Conservation (phyloP, 2,888 invertebrate species). For the Cacoxenus indagator region DNA sequence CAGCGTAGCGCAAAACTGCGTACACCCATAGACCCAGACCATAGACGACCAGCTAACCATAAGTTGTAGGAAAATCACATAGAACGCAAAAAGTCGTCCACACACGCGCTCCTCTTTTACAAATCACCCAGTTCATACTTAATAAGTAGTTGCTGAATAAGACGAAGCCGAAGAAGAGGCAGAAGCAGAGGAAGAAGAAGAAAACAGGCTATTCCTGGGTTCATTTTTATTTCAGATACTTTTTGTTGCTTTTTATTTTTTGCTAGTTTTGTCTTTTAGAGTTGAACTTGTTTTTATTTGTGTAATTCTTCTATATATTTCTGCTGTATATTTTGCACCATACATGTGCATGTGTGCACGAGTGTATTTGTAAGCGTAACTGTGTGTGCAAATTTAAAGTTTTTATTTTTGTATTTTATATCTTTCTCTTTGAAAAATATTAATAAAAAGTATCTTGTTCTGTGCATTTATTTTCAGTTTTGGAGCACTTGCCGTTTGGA, state of each 20-base stretch:
- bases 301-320: slow-evolving; percentile 8
- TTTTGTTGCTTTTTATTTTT: neutral
- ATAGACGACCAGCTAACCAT: too few species aligned
- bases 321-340: slow-evolving; percentile 7
- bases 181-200: too few species aligned
- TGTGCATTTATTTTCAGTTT: slow-evolving; percentile 58
- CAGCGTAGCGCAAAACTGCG: too few species aligned
- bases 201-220: too few species aligned
- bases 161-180: too few species aligned
- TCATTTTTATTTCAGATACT: slow-evolving; percentile 30
- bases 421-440: slow-evolving; percentile 36
- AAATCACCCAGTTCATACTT: too few species aligned
- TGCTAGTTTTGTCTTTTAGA: slow-evolving; percentile 4
- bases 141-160: too few species aligned
- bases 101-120: too few species aligned
- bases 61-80: too few species aligned
- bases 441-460: slow-evolving; percentile 63
- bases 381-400: slow-evolving; percentile 19
- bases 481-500: slow-evolving; percentile 47
- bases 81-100: too few species aligned
- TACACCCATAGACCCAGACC: too few species aligned
- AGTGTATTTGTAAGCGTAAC: slow-evolving; percentile 1
- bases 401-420: neutral
- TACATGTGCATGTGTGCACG: neutral
- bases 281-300: slow-evolving; percentile 8